These are phyloP conservation scores for Zaprionus ornatus DNA, from an alignment of 1,140 invertebrate genomes.

Conservation along the genomic window DNA sequence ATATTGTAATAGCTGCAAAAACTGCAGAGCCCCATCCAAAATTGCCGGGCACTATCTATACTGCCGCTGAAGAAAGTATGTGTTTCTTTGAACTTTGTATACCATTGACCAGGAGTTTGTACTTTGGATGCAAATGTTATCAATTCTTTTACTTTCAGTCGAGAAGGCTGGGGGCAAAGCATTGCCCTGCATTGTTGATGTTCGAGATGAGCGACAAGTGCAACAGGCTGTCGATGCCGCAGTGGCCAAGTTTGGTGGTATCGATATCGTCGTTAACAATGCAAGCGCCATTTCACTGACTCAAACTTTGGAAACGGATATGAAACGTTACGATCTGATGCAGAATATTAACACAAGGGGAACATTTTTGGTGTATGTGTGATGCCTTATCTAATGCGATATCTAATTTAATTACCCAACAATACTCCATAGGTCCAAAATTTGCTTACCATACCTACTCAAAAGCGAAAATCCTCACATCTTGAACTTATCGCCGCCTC, in stretches of 20 bases:
- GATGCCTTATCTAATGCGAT: not conserved
- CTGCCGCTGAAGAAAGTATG: conserved; percentile 97
- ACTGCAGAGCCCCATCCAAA: conserved; percentile 97
- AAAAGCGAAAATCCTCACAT: conserved; percentile 97
- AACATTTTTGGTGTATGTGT: conserved; percentile 94
- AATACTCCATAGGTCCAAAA: conserved; percentile 95
- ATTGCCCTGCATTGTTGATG: conserved; percentile 96
- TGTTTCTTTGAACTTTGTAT: conserved; percentile 14
- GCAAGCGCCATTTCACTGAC: conserved; percentile 97
- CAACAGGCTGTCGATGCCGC: conserved; percentile 92
- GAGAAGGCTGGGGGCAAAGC: conserved; percentile 95
- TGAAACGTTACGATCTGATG: conserved; percentile 99
- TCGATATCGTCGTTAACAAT: conserved; percentile 98
- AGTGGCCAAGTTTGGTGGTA: conserved; percentile 96
- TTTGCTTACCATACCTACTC: conserved; percentile 94
- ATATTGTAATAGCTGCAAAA: conserved; percentile 97
- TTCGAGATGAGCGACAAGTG: conserved; percentile 94
- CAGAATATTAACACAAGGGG: conserved; percentile 95
- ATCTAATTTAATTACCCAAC: not conserved
- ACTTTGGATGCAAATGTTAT: conserved; percentile 37
- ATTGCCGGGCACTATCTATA: conserved; percentile 98
- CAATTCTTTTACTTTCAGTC: conserved; percentile 86
- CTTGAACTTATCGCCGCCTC: conserved; percentile 97
- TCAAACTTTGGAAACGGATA: conserved; percentile 93
- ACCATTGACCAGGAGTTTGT: conserved; percentile 7